Percentiles rank a stretch among this genome's conserved stretches.
These are phyloP conservation scores for Atrina japonica DNA, from an alignment of 2,888 invertebrate species.

Conservation along the genomic window DNA sequence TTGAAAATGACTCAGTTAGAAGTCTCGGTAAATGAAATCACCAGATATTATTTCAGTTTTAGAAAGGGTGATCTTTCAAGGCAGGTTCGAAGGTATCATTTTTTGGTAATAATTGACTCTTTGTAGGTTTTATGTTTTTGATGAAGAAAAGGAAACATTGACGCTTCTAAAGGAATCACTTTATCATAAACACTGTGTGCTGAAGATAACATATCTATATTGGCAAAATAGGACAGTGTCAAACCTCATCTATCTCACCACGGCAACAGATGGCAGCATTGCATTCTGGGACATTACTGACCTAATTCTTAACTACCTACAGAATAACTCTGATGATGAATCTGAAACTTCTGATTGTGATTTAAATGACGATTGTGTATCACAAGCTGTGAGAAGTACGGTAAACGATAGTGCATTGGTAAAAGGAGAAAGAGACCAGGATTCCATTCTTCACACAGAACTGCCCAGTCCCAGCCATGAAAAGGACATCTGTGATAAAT, in stretches of 20 bases:
- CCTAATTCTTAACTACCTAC: too few species aligned
- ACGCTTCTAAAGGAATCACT: constrained; percentile 73
- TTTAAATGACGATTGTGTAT: constrained; percentile 20
- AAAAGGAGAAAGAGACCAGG: neutral
- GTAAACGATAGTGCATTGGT: neutral
- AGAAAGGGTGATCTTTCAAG: too few species aligned
- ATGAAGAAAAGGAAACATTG: constrained; percentile 59
- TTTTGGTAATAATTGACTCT: too few species aligned
- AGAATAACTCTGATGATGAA: too few species aligned
- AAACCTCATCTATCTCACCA: constrained; percentile 82
- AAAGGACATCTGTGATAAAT: neutral
- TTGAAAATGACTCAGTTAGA: too few species aligned
- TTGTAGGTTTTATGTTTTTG: constrained; percentile 67
- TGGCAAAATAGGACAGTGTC: constrained; percentile 15
- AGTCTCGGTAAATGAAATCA: too few species aligned
- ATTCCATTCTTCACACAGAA: too few species aligned
- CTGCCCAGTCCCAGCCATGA: too few species aligned
- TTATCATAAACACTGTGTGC: constrained; percentile 86
- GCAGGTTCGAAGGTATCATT: too few species aligned
- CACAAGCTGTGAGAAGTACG: neutral
- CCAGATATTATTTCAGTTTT: too few species aligned
- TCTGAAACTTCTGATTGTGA: neutral
- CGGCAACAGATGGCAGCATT: constrained; percentile 88
- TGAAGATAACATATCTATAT: constrained; percentile 84
- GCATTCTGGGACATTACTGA: constrained; percentile 85